A percentile compares a stretch with the other conserved stretches of the same genome.
These are phyloP conservation scores for Phenganax subtilis DNA, from an alignment of 92 coral and sea anemone species.

Conservation along the genomic window DNA sequence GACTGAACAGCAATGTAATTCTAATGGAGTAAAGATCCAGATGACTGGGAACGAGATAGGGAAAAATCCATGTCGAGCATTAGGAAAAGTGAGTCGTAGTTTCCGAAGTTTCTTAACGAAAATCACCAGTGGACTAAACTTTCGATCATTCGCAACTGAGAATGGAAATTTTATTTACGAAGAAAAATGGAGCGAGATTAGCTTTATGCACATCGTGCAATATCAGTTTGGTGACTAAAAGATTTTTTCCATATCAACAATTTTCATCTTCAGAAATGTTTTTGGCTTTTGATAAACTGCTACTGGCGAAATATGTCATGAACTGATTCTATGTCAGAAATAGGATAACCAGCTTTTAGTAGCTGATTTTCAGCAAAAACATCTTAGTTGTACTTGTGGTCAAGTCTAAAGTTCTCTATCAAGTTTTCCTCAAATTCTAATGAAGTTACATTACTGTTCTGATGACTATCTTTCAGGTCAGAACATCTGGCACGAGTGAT, in stretches of 20 bases:
- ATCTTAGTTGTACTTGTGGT: too few relatives aligned
- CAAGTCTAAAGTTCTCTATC: background rate
- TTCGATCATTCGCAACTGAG: background rate
- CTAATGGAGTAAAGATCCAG: background rate
- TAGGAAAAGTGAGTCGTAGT: background rate
- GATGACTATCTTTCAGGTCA: background rate
- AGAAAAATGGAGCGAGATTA: too few relatives aligned
- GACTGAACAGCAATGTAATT: background rate
- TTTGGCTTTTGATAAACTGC: too few relatives aligned
- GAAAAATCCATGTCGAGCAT: background rate
- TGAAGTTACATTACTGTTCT: background rate
- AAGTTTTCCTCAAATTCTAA: background rate
- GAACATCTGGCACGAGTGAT: background rate
- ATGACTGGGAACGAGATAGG: background rate
- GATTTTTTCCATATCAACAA: too few relatives aligned
- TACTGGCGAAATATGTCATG: too few relatives aligned
- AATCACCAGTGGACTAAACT: background rate
- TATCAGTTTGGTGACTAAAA: too few relatives aligned
- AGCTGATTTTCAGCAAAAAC: too few relatives aligned
- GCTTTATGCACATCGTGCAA: too few relatives aligned
- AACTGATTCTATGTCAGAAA: too few relatives aligned
- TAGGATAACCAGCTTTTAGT: too few relatives aligned
- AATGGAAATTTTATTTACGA: background rate
- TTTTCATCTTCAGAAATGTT: too few relatives aligned
- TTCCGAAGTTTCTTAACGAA: background rate